These are phyloP conservation scores for Dryomyza anilis DNA, from an alignment of 2,888 invertebrate genomes.

Conservation along the genomic window DNA sequence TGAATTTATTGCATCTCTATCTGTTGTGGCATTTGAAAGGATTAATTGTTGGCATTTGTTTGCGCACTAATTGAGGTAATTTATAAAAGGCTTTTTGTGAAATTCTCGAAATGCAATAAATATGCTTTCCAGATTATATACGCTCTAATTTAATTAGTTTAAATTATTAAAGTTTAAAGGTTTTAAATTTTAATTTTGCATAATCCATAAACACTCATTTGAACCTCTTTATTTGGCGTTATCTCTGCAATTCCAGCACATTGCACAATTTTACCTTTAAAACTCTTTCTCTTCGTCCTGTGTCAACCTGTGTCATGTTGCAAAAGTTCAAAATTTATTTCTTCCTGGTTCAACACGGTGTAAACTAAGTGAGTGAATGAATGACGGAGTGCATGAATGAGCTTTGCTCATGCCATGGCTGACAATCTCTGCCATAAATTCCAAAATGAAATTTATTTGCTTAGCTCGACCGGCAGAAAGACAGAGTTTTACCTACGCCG, in stretches of 20 bases:
- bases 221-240: slow-evolving; percentile 36
- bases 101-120: not conserved
- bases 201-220: not conserved
- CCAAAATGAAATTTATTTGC: slow-evolving; percentile 10
- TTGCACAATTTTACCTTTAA: slow-evolving; percentile 43
- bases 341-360: not conserved
- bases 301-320: too few relatives aligned
- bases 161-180: not conserved
- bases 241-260: slow-evolving; percentile 46
- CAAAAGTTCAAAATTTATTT: not conserved
- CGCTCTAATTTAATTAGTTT: not conserved
- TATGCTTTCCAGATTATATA: not conserved
- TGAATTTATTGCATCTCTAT: slow-evolving; percentile 23
- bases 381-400: too few relatives aligned
- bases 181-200: not conserved
- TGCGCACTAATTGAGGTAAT: not conserved
- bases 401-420: not conserved
- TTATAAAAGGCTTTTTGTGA: not conserved
- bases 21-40: slow-evolving; percentile 15
- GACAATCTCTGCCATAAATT: slow-evolving; percentile 22
- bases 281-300: too few relatives aligned
- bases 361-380: not conserved
- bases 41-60: slow-evolving; percentile 9
- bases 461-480: not conserved
- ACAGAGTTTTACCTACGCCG: not conserved